Percentiles rank a stretch among this genome's conserved stretches.
Evolutionary conservation across 2,113 vertebrate species (phyloP).

Genomic region (Nasalis larvatus): DNA sequence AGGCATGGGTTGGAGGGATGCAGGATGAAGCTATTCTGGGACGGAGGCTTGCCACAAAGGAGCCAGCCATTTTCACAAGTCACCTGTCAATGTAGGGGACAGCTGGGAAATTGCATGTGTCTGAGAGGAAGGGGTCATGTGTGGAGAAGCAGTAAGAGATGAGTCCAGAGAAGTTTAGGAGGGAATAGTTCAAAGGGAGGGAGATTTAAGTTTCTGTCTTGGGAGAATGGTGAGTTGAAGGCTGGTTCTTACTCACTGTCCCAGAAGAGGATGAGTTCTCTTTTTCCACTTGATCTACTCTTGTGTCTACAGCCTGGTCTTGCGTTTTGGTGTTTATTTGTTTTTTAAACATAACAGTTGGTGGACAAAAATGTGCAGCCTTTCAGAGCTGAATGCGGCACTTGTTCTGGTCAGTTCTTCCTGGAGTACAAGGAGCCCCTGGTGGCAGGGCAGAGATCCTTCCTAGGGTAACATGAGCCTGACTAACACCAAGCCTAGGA

Average conservation of each 20-base stretch:
- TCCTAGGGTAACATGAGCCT: neutral
- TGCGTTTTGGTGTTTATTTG: neutral
- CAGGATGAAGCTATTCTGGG: neutral
- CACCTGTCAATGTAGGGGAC: neutral
- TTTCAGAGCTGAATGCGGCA: neutral
- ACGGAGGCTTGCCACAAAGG: neutral
- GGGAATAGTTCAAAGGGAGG: neutral
- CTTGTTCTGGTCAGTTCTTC: neutral
- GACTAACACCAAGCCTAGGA: neutral
- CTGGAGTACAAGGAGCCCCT: constrained; percentile 25
- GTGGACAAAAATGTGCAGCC: neutral
- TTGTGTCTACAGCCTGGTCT: neutral
- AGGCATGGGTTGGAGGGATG: neutral
- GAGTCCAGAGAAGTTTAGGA: neutral
- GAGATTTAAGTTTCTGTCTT: neutral
- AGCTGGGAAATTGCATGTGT: neutral
- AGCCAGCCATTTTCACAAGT: neutral
- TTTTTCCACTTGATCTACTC: neutral
- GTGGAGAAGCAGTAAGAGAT: neutral
- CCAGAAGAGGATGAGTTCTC: neutral
- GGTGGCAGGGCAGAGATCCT: neutral
- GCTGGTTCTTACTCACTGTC: neutral
- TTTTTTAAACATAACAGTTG: constrained; percentile 5
- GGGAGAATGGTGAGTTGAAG: neutral
- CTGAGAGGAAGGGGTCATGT: neutral